A percentile compares a stretch with the other conserved stretches of the same genome.
Conservation (phyloP, 2,888 invertebrate genomes). For the Ectemnius continuus region DNA sequence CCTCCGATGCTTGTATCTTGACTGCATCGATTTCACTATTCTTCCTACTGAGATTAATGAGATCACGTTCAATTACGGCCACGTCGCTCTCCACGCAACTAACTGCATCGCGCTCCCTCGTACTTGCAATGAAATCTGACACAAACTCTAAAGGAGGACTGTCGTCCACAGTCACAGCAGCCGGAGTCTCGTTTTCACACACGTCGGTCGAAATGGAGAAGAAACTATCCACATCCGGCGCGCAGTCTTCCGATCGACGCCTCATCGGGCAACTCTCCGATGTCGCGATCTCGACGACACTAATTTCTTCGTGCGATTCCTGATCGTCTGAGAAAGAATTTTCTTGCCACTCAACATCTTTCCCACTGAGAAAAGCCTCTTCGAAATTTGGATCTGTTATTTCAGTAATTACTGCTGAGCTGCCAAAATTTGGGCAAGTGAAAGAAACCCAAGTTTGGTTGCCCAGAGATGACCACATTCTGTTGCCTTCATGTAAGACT, state of each 20-base stretch:
- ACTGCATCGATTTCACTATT: too few species aligned
- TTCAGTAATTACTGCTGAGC: background rate
- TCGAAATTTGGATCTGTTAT: slow-evolving; percentile 5
- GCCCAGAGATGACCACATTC: background rate
- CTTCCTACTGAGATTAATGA: too few species aligned
- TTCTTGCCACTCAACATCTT: background rate
- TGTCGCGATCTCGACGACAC: too few species aligned
- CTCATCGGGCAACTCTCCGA: too few species aligned
- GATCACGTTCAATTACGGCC: too few species aligned
- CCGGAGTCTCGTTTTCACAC: background rate
- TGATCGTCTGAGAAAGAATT: background rate
- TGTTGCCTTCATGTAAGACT: slow-evolving; percentile 11
- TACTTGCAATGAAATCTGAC: slow-evolving; percentile 10
- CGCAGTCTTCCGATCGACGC: too few species aligned
- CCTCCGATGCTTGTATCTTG: too few species aligned
- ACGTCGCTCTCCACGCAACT: background rate
- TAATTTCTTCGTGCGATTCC: too few species aligned
- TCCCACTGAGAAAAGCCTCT: background rate
- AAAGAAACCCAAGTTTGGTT: background rate
- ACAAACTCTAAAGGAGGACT: background rate
- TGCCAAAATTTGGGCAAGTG: background rate
- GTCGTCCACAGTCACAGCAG: background rate
- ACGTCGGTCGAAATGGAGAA: background rate
- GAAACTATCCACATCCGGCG: too few species aligned
- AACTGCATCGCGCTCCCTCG: background rate